Conservation (phyloP, 2,113 vertebrate species). For the Corythoichthys intestinalis region DNA sequence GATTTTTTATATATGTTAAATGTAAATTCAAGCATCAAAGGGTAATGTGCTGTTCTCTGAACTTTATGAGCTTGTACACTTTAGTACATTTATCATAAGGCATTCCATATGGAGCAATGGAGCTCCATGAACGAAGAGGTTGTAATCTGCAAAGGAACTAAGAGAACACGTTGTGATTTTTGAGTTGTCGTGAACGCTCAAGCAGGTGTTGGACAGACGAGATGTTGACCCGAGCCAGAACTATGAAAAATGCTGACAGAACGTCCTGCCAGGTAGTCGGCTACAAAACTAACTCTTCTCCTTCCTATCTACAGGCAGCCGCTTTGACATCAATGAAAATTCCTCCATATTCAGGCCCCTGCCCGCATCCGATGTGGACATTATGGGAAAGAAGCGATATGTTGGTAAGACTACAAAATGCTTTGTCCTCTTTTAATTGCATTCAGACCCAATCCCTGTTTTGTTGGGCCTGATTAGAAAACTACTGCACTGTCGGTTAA, state of each 20-base stretch:
- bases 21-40: too few relatives aligned
- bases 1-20: too few relatives aligned
- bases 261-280: conserved; percentile 44
- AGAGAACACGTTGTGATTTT: conserved; percentile 13
- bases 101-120: background rate
- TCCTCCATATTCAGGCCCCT: conserved; percentile 83
- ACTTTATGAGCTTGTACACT: background rate
- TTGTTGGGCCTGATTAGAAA: background rate
- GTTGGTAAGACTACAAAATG: conserved; percentile 73
- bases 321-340: conserved; percentile 72
- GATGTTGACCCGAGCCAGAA: conserved; percentile 26
- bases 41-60: background rate
- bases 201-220: conserved; percentile 42
- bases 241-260: conserved; percentile 42
- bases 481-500: too few relatives aligned
- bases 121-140: background rate
- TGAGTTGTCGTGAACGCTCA: conserved; percentile 9
- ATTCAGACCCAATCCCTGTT: background rate
- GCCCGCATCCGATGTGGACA: conserved; percentile 88
- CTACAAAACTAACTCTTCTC: conserved; percentile 28
- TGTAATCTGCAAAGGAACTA: background rate
- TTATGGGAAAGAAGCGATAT: conserved; percentile 84
- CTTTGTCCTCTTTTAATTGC: too few relatives aligned
- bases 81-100: background rate
- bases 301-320: conserved; percentile 54